Conservation (phyloP, 2,888 invertebrate genomes). For the Apamea sordens region DNA sequence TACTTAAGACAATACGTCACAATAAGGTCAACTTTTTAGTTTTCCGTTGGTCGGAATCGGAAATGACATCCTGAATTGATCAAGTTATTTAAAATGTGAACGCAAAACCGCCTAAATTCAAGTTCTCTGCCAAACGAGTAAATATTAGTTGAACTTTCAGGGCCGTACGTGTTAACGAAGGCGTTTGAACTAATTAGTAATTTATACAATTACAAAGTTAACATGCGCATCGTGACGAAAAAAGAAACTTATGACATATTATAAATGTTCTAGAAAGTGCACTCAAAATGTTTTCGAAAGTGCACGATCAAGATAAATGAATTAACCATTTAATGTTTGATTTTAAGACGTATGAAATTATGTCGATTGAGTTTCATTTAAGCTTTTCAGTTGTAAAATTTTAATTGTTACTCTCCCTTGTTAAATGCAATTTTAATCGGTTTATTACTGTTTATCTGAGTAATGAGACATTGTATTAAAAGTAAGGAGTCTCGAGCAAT, state of each 20-base stretch:
- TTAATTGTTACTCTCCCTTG: slow-evolving; percentile 55
- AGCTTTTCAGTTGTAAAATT: slow-evolving; percentile 45
- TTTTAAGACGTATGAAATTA: slow-evolving; percentile 61
- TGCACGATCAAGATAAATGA: slow-evolving; percentile 63
- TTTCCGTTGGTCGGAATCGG: background rate
- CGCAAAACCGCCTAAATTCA: background rate
- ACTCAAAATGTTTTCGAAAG: slow-evolving; percentile 73
- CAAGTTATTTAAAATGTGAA: no score
- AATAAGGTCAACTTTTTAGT: background rate
- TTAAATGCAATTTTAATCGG: slow-evolving; percentile 39
- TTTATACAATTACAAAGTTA: slow-evolving; percentile 59
- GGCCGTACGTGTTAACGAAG: background rate
- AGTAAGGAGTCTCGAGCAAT: background rate
- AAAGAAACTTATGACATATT: slow-evolving; percentile 61
- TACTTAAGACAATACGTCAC: no score
- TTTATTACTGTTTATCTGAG: slow-evolving; percentile 26
- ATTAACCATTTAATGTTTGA: slow-evolving; percentile 68
- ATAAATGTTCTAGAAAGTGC: slow-evolving; percentile 70
- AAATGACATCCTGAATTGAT: background rate
- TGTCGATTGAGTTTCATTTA: slow-evolving; percentile 36
- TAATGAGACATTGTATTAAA: slow-evolving; percentile 12
- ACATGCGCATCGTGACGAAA: slow-evolving; percentile 55
- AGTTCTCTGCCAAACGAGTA: background rate
- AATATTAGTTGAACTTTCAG: background rate
- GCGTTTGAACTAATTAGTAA: slow-evolving; percentile 36